These are phyloP conservation scores for Ormyrus nitidulus DNA, from an alignment of 2,888 invertebrate genomes.

Conservation along the genomic window DNA sequence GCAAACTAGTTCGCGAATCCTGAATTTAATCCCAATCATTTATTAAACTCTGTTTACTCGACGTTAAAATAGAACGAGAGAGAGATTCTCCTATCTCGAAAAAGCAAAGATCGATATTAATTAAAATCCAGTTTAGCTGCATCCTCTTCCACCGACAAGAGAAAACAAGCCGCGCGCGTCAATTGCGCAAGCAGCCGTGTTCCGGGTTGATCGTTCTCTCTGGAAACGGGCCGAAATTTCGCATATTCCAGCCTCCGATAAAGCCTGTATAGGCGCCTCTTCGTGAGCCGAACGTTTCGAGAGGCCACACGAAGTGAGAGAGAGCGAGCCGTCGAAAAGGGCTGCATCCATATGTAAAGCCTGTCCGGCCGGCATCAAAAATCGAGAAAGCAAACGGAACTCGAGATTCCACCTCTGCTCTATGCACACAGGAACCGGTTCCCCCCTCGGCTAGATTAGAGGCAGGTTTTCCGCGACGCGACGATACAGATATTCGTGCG, in stretches of 20 bases:
- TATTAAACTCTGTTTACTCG: too few species aligned
- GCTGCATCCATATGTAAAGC: background rate
- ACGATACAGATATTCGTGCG: constrained; percentile 11
- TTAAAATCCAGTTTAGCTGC: too few species aligned
- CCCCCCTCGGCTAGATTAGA: constrained; percentile 32
- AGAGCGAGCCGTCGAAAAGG: background rate
- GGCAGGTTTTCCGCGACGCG: constrained; percentile 19
- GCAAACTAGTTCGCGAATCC: too few species aligned
- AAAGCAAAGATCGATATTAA: too few species aligned
- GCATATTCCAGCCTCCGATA: background rate
- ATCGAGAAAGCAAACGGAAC: constrained; percentile 50
- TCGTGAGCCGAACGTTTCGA: background rate
- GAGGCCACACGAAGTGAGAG: background rate
- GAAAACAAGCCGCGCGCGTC: background rate
- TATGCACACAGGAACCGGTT: constrained; percentile 37
- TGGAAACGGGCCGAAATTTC: constrained; percentile 30
- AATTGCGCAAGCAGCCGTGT: background rate
- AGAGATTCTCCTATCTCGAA: too few species aligned
- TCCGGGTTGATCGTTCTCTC: constrained; percentile 32
- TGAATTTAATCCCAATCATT: too few species aligned
- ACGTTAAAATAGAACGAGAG: too few species aligned
- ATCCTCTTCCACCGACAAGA: background rate
- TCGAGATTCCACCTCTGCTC: constrained; percentile 32
- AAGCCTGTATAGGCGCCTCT: background rate
- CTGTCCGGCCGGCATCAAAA: constrained; percentile 17